phyloP scores from a whole-genome alignment of 35 echinoderm and acorn worm species.

The Amphiura filiformis region DNA sequence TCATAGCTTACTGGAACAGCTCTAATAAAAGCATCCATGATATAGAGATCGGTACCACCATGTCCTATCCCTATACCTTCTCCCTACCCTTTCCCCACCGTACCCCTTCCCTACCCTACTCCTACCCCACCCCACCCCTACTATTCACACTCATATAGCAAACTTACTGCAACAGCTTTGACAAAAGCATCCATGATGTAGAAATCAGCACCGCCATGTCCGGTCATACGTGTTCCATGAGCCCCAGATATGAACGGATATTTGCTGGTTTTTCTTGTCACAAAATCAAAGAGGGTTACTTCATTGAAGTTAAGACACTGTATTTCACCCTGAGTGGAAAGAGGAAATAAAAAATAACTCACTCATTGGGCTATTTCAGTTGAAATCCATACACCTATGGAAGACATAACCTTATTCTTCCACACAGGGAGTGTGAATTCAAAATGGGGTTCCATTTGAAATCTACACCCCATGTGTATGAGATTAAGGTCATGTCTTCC shows the following conservation, averaged over 20 bases:
- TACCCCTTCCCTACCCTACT: too few relatives aligned
- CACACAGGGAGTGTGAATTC: too few relatives aligned
- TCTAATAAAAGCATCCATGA: slow-evolving; percentile 61
- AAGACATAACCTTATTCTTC: too few relatives aligned
- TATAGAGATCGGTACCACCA: slow-evolving; percentile 49
- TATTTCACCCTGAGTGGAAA: slow-evolving; percentile 52
- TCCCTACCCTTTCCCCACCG: too few relatives aligned
- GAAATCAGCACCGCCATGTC: slow-evolving; percentile 64
- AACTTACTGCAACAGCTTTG: slow-evolving; percentile 68
- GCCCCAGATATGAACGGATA: background rate
- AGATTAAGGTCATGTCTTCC: too few relatives aligned
- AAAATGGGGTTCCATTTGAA: too few relatives aligned
- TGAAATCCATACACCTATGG: too few relatives aligned
- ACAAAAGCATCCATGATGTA: slow-evolving; percentile 63
- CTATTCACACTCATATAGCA: too few relatives aligned
- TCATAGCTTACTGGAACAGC: slow-evolving; percentile 60
- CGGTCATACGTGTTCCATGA: slow-evolving; percentile 28
- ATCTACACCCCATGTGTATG: too few relatives aligned
- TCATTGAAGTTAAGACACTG: slow-evolving; percentile 2
- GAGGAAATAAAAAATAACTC: too few relatives aligned
- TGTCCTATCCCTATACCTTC: slow-evolving; percentile 19
- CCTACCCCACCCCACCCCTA: too few relatives aligned
- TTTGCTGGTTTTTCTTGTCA: background rate
- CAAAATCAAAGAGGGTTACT: slow-evolving; percentile 41
- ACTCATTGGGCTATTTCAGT: too few relatives aligned